Evolutionary conservation across 1,140 invertebrate species (phyloP), one percentile per base, ranked within the genome.

Genomic region (Drosophila rhopaloa): DNA sequence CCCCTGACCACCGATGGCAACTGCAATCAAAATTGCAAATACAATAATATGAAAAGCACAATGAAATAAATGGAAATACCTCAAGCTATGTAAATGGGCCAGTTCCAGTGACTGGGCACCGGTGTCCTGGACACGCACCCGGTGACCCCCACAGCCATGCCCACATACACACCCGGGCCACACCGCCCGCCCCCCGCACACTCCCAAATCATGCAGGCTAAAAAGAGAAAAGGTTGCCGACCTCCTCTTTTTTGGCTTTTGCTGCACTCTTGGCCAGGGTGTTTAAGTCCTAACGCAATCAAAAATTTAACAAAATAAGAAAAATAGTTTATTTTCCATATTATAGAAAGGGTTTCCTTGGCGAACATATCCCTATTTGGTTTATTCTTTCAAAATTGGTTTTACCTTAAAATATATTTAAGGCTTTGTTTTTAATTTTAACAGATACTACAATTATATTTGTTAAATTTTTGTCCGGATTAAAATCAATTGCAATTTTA

Each of bases 31-130:
- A 89, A 84, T 89, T 89, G 84, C 84, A 89, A 89, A 89, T 89
- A 81, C 85, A 89, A 89, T 89, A 88, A 89, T 88, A 89, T 89
- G 80, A 89, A 88, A 81, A 84, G 77, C 80, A 88, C 80, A 89
- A 89, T 89, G 80, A 89, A 89, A 89, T 89, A 89, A 89, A 89
- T 84, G 81, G 84, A 81, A 89, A 89, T 89, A 89, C 84, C 84
- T 82, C 65, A 82, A 86, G 83, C 79, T 76, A 86, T 86, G 82
- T 88, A 85, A 85, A 85, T 85, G 83, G 79, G 61, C 53, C 63
- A 51, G 41, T 35, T 37, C 44, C 55, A 27, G 37, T 58, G 14
- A 57, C 56, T 41, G 41, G 46, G 41, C 54, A 59, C 24, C 61
- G 74, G 24, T 58, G 27, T 63, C 44, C 72, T 48, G 56, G 56